phyloP scores from a whole-genome alignment of 2,797 vertebrate species.

The Yasuhikotakia modesta region DNA sequence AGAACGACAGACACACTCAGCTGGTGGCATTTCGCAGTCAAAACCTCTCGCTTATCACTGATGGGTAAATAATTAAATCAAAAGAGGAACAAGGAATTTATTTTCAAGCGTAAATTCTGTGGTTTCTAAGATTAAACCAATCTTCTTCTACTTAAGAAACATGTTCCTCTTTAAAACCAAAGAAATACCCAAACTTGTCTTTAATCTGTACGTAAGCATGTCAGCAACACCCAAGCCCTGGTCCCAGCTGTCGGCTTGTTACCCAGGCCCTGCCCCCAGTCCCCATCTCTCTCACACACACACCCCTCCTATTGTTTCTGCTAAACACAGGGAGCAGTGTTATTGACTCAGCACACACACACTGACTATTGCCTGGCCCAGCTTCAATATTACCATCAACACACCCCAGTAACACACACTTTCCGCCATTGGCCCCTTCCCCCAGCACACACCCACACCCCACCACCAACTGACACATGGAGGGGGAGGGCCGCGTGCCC shows the following conservation, averaged over 20 bases:
- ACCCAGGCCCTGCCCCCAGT: conserved; percentile 63
- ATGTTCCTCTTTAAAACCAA: conserved; percentile 13
- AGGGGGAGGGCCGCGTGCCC: conserved; percentile 46
- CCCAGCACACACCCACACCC: conserved; percentile 28
- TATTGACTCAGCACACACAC: conserved; percentile 65
- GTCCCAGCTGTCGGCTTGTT: conserved; percentile 61
- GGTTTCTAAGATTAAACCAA: conserved; percentile 1
- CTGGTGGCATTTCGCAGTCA: conserved; percentile 45
- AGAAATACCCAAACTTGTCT: conserved; percentile 18
- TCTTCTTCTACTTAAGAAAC: conserved; percentile 3
- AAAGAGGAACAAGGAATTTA: conserved; percentile 16
- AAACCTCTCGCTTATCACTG: conserved; percentile 23
- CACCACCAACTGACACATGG: conserved; percentile 48
- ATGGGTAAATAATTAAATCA: conserved; percentile 10
- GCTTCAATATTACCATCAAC: conserved; percentile 49
- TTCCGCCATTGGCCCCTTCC: conserved; percentile 18
- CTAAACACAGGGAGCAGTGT: conserved; percentile 62
- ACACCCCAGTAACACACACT: conserved; percentile 42
- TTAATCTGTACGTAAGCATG: conserved; percentile 23
- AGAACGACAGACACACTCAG: conserved; percentile 33
- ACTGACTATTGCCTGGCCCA: conserved; percentile 61
- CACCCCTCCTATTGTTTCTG: conserved; percentile 62
- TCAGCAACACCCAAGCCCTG: conserved; percentile 39
- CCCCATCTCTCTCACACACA: conserved; percentile 36
- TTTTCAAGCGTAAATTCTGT: conserved; percentile 14